These are phyloP conservation scores for Pelodiscus sinensis DNA, from an alignment of 2,113 vertebrate genomes.

Conservation along the genomic window DNA sequence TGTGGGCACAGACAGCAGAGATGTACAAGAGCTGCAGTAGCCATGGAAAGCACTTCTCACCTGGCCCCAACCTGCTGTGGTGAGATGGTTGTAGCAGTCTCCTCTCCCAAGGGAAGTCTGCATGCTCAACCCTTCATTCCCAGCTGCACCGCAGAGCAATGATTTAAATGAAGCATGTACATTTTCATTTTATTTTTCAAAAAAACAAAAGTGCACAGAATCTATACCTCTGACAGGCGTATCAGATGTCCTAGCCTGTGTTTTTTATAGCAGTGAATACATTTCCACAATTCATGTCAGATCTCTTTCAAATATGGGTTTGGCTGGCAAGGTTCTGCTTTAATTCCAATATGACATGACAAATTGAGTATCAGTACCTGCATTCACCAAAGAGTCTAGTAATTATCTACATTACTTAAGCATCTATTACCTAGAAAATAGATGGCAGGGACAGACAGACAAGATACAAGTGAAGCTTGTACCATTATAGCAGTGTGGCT, in stretches of 20 bases:
- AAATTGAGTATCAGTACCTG: background rate
- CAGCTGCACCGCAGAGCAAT: no score
- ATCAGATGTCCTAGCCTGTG: background rate
- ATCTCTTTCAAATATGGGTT: background rate
- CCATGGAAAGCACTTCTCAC: no score
- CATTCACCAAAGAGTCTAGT: background rate
- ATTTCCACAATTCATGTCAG: background rate
- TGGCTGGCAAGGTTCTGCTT: background rate
- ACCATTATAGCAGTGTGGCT: background rate
- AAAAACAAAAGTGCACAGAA: background rate
- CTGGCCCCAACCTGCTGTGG: no score
- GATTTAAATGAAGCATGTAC: no score
- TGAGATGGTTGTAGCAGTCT: no score
- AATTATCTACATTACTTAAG: background rate
- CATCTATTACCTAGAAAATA: background rate
- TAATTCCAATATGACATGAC: background rate
- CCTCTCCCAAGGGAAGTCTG: no score
- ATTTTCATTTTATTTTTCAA: no score
- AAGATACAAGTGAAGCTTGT: background rate
- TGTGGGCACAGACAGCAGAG: no score
- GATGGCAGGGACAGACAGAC: background rate
- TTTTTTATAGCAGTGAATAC: background rate
- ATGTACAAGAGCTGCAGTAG: no score
- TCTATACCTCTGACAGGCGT: background rate
- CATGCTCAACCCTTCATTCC: no score